Evolutionary conservation across 2,113 vertebrate species (phyloP).

Genomic region (Apteryx owenii): DNA sequence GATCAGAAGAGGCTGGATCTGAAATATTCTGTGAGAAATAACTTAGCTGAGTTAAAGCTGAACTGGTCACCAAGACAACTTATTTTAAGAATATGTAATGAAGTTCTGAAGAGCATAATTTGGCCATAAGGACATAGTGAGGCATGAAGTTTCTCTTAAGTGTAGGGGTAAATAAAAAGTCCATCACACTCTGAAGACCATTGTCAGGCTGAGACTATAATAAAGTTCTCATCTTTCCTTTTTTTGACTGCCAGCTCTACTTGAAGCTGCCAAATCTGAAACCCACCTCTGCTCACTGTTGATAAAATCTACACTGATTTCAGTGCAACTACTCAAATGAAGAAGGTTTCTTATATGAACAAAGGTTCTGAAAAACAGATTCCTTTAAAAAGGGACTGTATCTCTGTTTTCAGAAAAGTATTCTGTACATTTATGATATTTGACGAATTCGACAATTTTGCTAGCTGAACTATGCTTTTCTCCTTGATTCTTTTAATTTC

Average conservation of each 20-base stretch:
- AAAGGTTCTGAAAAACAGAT: background rate
- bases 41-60: background rate
- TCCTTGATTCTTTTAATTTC: background rate
- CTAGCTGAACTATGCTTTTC: background rate
- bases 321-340: background rate
- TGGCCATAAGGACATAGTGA: background rate
- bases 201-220: background rate
- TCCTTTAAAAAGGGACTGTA: background rate
- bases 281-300: background rate
- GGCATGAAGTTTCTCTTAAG: background rate
- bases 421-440: background rate
- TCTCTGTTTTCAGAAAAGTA: background rate
- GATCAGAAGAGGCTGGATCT: background rate
- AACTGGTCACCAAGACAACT: background rate
- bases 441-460: background rate
- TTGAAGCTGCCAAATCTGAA: background rate
- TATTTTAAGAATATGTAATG: background rate
- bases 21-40: background rate
- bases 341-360: background rate
- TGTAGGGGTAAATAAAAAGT: background rate
- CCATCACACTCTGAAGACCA: background rate
- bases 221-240: background rate
- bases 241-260: background rate
- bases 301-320: background rate
- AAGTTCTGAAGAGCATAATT: background rate